Conservation (phyloP, 1,140 invertebrate genomes). For the Camponotus pennsylvanicus region DNA sequence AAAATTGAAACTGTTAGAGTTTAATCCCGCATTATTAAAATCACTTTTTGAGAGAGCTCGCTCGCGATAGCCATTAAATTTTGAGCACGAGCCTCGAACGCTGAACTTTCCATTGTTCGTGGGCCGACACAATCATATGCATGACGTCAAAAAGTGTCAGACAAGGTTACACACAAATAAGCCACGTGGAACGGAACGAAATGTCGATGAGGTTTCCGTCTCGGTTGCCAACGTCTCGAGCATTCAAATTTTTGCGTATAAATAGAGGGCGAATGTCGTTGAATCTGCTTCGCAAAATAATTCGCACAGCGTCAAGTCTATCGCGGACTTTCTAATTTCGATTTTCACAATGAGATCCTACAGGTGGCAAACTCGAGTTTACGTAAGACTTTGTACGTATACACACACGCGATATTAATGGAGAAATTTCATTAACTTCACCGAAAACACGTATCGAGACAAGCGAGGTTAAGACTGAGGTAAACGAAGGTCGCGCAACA, state of each 20-base stretch:
- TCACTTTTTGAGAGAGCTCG: not conserved
- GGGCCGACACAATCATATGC: not conserved
- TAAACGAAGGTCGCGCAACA: not conserved
- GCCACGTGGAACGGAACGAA: constrained; percentile 50
- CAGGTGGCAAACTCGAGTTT: not conserved
- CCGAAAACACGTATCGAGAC: not conserved
- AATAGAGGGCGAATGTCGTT: not conserved
- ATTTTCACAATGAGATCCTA: not conserved
- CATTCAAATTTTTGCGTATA: constrained; percentile 36
- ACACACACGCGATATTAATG: not conserved
- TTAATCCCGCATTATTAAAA: not conserved
- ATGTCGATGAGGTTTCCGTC: not conserved
- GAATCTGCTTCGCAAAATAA: not conserved
- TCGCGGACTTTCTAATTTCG: not conserved
- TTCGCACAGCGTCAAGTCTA: not conserved
- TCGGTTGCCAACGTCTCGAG: not conserved
- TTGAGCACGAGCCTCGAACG: not conserved
- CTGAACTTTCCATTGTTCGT: constrained; percentile 50
- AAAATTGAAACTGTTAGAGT: not conserved
- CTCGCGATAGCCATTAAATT: not conserved
- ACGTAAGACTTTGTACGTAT: not conserved
- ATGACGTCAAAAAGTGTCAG: constrained; percentile 55
- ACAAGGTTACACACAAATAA: constrained; percentile 58
- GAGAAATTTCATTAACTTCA: not conserved
- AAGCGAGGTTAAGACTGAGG: constrained; percentile 52